These are phyloP conservation scores for Stomatorhinus ivindoensis DNA, from an alignment of 2,113 vertebrate species.

Conservation along the genomic window DNA sequence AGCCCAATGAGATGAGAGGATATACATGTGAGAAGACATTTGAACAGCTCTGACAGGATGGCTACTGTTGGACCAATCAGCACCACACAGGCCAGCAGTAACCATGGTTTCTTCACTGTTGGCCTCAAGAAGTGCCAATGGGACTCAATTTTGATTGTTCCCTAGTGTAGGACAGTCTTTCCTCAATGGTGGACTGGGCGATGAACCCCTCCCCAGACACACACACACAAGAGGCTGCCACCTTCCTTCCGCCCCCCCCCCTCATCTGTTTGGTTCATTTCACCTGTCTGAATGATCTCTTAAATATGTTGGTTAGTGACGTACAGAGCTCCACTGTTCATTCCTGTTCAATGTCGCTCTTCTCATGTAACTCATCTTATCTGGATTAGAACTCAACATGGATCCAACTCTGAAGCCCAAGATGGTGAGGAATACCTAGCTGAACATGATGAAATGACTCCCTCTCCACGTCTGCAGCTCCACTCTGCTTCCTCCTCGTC, in stretches of 20 bases:
- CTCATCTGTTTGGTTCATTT: neutral
- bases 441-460: neutral
- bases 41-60: neutral
- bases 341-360: neutral
- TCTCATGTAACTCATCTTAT: neutral
- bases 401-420: neutral
- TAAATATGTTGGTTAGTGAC: neutral
- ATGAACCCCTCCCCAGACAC: neutral
- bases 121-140: neutral
- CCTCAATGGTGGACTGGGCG: neutral
- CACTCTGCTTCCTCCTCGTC: neutral
- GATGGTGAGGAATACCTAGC: neutral
- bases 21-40: neutral
- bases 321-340: neutral
- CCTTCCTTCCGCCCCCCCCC: no score
- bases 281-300: neutral
- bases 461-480: neutral
- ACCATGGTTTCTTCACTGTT: neutral
- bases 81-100: neutral
- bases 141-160: neutral
- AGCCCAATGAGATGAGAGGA: neutral
- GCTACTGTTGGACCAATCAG: neutral
- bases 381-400: neutral
- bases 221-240: no score
- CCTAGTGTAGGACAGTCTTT: no score